These are phyloP conservation scores for Martes martes DNA, from an alignment of 2,113 vertebrate genomes.

Conservation along the genomic window DNA sequence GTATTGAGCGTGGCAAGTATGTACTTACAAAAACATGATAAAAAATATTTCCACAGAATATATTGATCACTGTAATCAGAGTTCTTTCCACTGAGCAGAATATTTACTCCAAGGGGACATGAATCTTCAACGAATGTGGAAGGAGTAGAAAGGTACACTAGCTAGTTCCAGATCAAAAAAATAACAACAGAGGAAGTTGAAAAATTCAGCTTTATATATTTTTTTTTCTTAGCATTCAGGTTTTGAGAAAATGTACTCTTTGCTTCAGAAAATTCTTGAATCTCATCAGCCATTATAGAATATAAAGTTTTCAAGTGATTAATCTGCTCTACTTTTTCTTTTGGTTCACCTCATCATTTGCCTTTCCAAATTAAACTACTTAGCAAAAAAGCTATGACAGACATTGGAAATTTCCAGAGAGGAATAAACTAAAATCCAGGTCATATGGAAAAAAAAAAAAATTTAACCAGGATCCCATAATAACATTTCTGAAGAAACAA, in stretches of 20 bases:
- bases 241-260: neutral
- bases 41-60: neutral
- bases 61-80: neutral
- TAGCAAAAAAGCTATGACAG: neutral
- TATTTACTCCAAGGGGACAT: neutral
- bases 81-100: neutral
- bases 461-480: neutral
- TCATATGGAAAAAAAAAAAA: neutral
- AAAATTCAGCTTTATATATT: neutral
- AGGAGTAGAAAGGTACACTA: neutral
- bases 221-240: neutral
- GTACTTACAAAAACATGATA: neutral
- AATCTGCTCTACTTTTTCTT: neutral
- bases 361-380: neutral
- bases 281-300: neutral
- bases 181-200: neutral
- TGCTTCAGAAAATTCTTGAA: neutral
- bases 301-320: neutral
- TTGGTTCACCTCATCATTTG: neutral
- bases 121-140: neutral
- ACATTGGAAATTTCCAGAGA: neutral
- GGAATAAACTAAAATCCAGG: neutral
- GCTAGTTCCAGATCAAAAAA: neutral
- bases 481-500: neutral
- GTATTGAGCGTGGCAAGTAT: neutral